Conservation (phyloP, 2,797 vertebrate species). For the Oreochromis mossambicus region DNA sequence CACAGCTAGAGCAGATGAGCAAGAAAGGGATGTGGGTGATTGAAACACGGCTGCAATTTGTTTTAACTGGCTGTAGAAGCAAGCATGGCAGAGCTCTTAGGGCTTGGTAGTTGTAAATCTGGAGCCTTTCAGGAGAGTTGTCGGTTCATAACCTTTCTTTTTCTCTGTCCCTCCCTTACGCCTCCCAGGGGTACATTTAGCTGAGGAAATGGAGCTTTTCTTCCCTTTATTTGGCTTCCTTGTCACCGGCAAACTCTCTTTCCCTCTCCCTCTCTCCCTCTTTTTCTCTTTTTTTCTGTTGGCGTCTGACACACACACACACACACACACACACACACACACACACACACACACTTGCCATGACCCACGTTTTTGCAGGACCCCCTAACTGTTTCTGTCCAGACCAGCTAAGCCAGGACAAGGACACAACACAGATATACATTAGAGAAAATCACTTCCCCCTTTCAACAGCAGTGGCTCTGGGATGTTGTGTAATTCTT, state of each 20-base stretch:
- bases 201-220: slow-evolving; percentile 73
- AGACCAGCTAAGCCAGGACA: slow-evolving; percentile 61
- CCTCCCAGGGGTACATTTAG: slow-evolving; percentile 74
- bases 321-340: neutral
- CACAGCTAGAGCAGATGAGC: slow-evolving; percentile 56
- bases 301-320: neutral
- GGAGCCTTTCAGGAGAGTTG: slow-evolving; percentile 55
- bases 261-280: neutral
- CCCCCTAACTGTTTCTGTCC: slow-evolving; percentile 43
- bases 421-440: slow-evolving; percentile 73
- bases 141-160: slow-evolving; percentile 71
- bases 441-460: slow-evolving; percentile 74
- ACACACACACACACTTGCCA: slow-evolving; percentile 14
- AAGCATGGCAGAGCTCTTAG: slow-evolving; percentile 70
- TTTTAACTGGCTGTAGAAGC: slow-evolving; percentile 80
- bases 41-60: slow-evolving; percentile 76
- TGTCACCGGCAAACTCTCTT: slow-evolving; percentile 44
- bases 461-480: slow-evolving; percentile 56
- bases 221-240: slow-evolving; percentile 74
- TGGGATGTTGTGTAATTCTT: slow-evolving; percentile 63
- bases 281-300: neutral
- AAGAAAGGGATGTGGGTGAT: slow-evolving; percentile 64
- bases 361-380: slow-evolving; percentile 58
- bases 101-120: slow-evolving; percentile 73
- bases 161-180: slow-evolving; percentile 51